Conservation (phyloP, 2,113 vertebrate species). For the Myrmecophaga tridactyla region DNA sequence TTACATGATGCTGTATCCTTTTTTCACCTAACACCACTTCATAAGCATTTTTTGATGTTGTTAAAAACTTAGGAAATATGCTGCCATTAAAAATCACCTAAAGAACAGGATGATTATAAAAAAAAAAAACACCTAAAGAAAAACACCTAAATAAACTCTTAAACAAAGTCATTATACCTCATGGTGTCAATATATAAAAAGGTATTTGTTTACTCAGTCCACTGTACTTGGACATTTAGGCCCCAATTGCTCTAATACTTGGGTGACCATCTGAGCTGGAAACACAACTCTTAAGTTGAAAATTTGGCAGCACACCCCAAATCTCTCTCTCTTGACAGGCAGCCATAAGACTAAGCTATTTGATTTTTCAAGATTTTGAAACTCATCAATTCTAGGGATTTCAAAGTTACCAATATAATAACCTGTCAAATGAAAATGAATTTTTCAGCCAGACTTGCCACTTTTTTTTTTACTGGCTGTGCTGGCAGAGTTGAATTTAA, state of each 20-base stretch:
- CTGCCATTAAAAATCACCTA: background rate
- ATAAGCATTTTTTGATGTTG: background rate
- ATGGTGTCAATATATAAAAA: background rate
- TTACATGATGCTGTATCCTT: background rate
- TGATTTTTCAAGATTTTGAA: conserved; percentile 5
- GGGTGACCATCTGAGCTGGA: background rate
- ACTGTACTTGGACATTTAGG: background rate
- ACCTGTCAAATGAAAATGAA: background rate
- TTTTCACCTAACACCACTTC: background rate
- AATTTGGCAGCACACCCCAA: background rate
- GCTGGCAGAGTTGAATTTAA: background rate
- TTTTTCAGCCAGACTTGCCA: background rate
- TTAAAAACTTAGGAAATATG: background rate
- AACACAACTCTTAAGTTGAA: background rate
- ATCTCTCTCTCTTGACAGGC: background rate
- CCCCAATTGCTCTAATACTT: background rate
- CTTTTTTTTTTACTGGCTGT: background rate
- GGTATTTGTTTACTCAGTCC: background rate
- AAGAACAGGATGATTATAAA: too few species aligned
- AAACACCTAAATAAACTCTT: too few species aligned
- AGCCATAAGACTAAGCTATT: conserved; percentile 28
- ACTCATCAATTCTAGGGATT: background rate
- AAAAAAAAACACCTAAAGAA: too few species aligned
- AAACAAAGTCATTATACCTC: background rate
- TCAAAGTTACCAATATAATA: background rate